phyloP scores from a whole-genome alignment of 1,140 invertebrate genomes.

The Sinonovacula constricta region DNA sequence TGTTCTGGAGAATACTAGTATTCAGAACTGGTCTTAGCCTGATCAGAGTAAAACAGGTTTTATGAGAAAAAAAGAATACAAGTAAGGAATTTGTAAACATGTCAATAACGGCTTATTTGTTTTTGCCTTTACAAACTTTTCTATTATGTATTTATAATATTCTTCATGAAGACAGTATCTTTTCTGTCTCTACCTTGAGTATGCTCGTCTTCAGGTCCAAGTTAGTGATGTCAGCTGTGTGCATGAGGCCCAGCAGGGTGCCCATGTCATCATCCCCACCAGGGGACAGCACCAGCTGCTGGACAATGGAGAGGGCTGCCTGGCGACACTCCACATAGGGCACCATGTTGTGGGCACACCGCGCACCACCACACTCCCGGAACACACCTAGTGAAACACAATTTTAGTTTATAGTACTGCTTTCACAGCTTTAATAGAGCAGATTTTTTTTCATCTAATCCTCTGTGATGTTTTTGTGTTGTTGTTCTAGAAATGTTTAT shows the following conservation, averaged over 20 bases:
- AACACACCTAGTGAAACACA: slow-evolving; percentile 84
- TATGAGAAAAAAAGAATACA: too few species aligned
- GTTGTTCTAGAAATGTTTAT: too few species aligned
- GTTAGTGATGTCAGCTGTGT: slow-evolving; percentile 88
- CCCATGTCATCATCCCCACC: slow-evolving; percentile 98
- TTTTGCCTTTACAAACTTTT: too few species aligned
- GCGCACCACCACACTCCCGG: slow-evolving; percentile 93
- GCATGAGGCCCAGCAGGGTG: slow-evolving; percentile 92
- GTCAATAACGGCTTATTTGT: too few species aligned
- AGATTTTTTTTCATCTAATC: too few species aligned
- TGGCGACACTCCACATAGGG: slow-evolving; percentile 90
- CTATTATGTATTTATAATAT: too few species aligned
- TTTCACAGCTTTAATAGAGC: background rate
- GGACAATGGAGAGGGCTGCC: slow-evolving; percentile 86
- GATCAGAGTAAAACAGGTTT: too few species aligned
- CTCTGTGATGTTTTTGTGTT: too few species aligned
- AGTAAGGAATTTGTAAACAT: too few species aligned
- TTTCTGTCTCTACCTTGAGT: slow-evolving; percentile 89
- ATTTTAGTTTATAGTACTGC: background rate
- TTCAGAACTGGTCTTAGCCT: too few species aligned
- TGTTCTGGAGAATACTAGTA: too few species aligned
- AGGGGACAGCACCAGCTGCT: slow-evolving; percentile 92
- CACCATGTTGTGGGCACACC: slow-evolving; percentile 94
- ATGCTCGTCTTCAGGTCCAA: slow-evolving; percentile 93
- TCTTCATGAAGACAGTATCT: too few species aligned